These are phyloP conservation scores for Entomobrya multifasciata DNA, from an alignment of 2,888 invertebrate species.

Conservation along the genomic window DNA sequence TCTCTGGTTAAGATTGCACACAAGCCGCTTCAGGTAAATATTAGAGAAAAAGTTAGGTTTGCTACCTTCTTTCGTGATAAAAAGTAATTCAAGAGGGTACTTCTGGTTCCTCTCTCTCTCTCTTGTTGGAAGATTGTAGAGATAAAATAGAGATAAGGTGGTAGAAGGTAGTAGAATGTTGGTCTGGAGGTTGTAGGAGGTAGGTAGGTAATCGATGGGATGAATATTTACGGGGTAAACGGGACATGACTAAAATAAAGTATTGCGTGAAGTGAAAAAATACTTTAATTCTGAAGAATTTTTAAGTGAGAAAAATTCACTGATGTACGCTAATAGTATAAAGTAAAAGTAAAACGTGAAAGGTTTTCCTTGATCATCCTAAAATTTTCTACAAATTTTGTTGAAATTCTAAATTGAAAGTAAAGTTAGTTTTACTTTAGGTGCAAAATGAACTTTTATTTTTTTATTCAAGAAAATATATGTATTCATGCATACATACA, in stretches of 20 bases:
- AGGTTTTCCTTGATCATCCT: no score
- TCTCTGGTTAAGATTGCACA: no score
- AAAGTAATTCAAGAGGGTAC: slow-evolving; percentile 13
- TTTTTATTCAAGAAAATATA: neutral
- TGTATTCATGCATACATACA: neutral
- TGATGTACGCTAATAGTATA: no score
- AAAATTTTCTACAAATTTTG: no score
- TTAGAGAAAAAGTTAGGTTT: slow-evolving; percentile 12
- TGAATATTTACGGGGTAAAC: no score
- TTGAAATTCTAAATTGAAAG: slow-evolving; percentile 20
- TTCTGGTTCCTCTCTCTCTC: no score
- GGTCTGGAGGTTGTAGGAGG: neutral
- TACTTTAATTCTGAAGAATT: slow-evolving; percentile 9
- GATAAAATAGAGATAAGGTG: no score
- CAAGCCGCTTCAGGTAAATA: neutral
- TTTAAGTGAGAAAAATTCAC: neutral
- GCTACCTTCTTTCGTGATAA: neutral
- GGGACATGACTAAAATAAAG: neutral
- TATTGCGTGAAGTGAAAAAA: neutral
- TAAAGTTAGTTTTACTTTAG: no score
- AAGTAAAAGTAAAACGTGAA: no score
- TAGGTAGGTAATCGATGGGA: neutral
- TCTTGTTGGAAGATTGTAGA: neutral
- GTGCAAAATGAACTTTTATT: no score
- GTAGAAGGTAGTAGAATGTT: neutral